phyloP scores from a whole-genome alignment of 2,113 vertebrate genomes.

The Chelonoidis abingdonii region DNA sequence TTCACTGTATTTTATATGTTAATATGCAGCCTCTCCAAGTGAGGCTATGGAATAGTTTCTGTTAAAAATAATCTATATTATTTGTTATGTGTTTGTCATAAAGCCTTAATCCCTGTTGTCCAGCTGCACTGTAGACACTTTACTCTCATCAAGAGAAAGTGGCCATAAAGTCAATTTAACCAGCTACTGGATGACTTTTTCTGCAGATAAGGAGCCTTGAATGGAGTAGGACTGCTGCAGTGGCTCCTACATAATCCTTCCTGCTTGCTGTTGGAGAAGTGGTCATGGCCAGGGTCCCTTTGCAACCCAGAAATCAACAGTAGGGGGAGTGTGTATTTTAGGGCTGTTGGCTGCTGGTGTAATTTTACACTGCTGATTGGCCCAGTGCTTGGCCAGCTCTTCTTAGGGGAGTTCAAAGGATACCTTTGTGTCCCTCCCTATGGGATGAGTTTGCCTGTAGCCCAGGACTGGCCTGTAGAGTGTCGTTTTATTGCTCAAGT shows the following conservation, averaged over 20 bases:
- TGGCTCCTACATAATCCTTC: not conserved
- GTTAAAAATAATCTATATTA: not conserved
- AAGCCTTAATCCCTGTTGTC: conserved; percentile 10
- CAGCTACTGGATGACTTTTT: not conserved
- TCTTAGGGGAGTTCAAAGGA: not conserved
- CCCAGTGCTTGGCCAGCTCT: not conserved
- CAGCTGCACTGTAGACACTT: not conserved
- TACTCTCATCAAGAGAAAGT: not conserved
- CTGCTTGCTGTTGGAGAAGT: not conserved
- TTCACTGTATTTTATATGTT: conserved; percentile 24
- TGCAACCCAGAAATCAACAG: not conserved
- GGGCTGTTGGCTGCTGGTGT: not conserved
- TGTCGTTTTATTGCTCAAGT: not conserved
- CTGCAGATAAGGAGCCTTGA: not conserved
- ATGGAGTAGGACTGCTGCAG: not conserved
- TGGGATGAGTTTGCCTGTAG: not conserved
- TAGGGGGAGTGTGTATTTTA: not conserved
- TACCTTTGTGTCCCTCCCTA: not conserved
- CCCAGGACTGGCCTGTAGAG: not conserved
- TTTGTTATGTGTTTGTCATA: conserved; percentile 19
- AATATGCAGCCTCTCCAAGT: conserved; percentile 24
- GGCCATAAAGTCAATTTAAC: not conserved
- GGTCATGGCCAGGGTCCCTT: not conserved
- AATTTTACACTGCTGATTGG: not conserved
- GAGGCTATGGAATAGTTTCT: not conserved